Percentiles rank a stretch among this genome's conserved stretches.
Evolutionary conservation across 2,888 invertebrate species (phyloP).

Genomic region (Pardosa pseudoannulata): DNA sequence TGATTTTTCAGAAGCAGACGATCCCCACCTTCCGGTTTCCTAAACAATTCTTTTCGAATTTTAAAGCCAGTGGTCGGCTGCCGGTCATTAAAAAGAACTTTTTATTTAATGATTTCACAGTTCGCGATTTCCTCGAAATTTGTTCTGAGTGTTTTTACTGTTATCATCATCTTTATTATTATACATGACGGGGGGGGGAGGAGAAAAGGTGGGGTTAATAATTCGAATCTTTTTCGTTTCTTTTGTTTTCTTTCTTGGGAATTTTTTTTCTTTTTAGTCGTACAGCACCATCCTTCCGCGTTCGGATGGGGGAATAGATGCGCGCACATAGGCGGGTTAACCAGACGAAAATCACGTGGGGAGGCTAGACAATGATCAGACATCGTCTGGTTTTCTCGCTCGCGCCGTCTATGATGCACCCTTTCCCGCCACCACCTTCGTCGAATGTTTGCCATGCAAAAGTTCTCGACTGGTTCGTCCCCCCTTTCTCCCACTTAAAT

Average conservation of each 20-base stretch:
- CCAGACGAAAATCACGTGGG: slow-evolving; percentile 63
- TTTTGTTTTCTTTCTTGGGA: background rate
- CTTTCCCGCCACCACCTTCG: slow-evolving; percentile 7
- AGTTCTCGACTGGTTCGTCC: slow-evolving; percentile 26
- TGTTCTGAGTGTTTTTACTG: background rate
- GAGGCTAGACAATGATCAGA: slow-evolving; percentile 70
- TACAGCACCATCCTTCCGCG: slow-evolving; percentile 31
- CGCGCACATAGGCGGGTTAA: background rate
- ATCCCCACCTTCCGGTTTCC: slow-evolving; percentile 6
- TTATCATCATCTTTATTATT: background rate
- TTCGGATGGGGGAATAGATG: background rate
- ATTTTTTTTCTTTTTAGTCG: too few species aligned
- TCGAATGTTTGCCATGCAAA: slow-evolving; percentile 53
- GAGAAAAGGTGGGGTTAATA: background rate
- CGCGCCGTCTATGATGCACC: slow-evolving; percentile 53
- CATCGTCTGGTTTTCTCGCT: slow-evolving; percentile 63
- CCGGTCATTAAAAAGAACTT: background rate
- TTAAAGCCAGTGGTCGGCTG: background rate
- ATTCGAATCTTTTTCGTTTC: background rate
- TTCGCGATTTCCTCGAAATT: background rate
- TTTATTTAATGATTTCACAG: too few species aligned
- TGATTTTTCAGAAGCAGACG: slow-evolving; percentile 18
- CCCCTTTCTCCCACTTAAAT: slow-evolving; percentile 24
- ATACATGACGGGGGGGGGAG: background rate
- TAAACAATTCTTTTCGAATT: background rate